Conservation (phyloP, 2,797 vertebrate species). For the Typhlichthys eigenmanni region DNA sequence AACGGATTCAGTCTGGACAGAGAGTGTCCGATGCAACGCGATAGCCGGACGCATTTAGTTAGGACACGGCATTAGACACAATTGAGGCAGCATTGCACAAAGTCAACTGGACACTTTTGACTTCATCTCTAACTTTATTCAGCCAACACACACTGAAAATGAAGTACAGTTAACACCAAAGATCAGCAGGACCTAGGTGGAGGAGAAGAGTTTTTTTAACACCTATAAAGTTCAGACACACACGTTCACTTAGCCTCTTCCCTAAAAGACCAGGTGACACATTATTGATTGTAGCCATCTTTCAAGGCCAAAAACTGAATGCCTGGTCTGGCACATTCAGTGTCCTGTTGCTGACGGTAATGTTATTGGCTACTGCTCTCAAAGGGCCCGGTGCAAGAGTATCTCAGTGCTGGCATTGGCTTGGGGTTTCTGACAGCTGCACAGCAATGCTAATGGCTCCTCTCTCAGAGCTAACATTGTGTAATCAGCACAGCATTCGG, state of each 20-base stretch:
- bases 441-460: constrained; percentile 70
- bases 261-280: constrained; percentile 63
- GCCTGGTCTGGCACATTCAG: constrained; percentile 63
- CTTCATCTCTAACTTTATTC: constrained; percentile 63
- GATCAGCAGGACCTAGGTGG: constrained; percentile 28
- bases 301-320: constrained; percentile 67
- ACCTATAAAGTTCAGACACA: constrained; percentile 29
- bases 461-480: constrained; percentile 64
- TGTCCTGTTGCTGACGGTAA: constrained; percentile 69
- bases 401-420: constrained; percentile 59
- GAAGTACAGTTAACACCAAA: constrained; percentile 42
- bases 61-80: not conserved
- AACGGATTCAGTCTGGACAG: no score
- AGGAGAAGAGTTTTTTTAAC: constrained; percentile 34
- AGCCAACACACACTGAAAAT: constrained; percentile 58
- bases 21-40: no score
- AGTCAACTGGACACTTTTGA: constrained; percentile 67
- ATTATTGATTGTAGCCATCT: constrained; percentile 67
- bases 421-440: constrained; percentile 72
- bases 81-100: constrained; percentile 52
- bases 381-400: constrained; percentile 47
- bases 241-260: constrained; percentile 41
- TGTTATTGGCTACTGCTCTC: constrained; percentile 58
- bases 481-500: constrained; percentile 72
- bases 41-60: no score